Evolutionary conservation across 2,888 invertebrate species (phyloP), one percentile per base, ranked within the genome.

Genomic region (Tridacna crocea): DNA sequence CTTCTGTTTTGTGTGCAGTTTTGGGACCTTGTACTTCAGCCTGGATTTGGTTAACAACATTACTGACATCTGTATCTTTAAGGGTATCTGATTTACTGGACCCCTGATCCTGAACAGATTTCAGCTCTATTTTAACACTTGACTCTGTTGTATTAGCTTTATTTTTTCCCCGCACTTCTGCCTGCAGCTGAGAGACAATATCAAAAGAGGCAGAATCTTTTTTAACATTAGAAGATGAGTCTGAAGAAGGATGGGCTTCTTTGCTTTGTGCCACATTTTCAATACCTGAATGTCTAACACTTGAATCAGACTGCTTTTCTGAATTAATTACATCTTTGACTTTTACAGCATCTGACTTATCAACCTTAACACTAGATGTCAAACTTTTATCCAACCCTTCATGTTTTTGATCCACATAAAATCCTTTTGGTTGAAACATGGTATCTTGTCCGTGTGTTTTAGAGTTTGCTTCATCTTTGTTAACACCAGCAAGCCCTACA

Each of bases 331-430:
- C 36, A 19, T 55, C 55, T 55, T 55, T 55, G 6, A 15, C 55
- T 55, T 55, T 10, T 11, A 55, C 55, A 55, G 17, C 10, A 55
- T 15, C 55, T 55, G 19, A 55, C 19, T 36, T 36, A 36, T 2
- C 36, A 4, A 36, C 8, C 8, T 2, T 36, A 36, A 36, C 36
- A 2, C 8, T 36, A 36, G 36, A 36, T 36, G 36, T 4, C 36
- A 36, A 36, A 36, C 36, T 36, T 36, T 36, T 36, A 36, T 36
- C 46, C 2, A 19, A n/a, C 13, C 6, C 70, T 22, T 66, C 22
- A 24, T 47, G 47, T 55, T 55, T 60, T n/a, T 83, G 83, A 55
- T 86, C 85, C 63, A 83, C 81, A 83, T 83, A 86, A 46, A 79
- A 86, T 36, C 83, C 85, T 72, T 77, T 81, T 22, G 81, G 81